Evolutionary conservation across 2,113 vertebrate species (phyloP).

Genomic region (Leucopternis melanops): DNA sequence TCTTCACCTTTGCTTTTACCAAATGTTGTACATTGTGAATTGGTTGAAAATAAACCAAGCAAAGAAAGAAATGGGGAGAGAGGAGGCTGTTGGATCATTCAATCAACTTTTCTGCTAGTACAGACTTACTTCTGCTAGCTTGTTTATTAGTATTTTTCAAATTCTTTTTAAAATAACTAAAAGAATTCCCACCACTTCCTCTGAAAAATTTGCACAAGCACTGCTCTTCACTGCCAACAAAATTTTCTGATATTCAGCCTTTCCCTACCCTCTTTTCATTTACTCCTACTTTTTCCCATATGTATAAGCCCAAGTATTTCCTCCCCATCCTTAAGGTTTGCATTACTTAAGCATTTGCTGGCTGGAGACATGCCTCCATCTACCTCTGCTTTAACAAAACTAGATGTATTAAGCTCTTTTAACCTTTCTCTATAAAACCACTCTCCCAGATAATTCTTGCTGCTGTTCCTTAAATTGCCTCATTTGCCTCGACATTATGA

Average conservation of each 20-base stretch:
- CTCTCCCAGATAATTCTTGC: conserved; percentile 22
- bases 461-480: not conserved
- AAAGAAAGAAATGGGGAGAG: not conserved
- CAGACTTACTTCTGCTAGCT: not conserved
- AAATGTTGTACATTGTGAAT: not conserved
- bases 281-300: not conserved
- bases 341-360: conserved; percentile 8
- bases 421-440: not conserved
- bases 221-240: not conserved
- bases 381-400: not conserved
- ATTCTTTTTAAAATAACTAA: not conserved
- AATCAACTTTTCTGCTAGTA: not conserved
- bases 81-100: not conserved
- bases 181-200: not conserved
- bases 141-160: not conserved
- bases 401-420: not conserved
- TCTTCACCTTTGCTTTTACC: not conserved
- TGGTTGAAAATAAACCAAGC: not conserved
- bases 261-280: not conserved
- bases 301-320: not conserved
- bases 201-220: not conserved
- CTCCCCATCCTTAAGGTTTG: not conserved
- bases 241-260: not conserved
- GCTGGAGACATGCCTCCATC: not conserved
- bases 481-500: not conserved